Conservation (phyloP, 2,888 invertebrate species). For the Agrochola lychnidis region DNA sequence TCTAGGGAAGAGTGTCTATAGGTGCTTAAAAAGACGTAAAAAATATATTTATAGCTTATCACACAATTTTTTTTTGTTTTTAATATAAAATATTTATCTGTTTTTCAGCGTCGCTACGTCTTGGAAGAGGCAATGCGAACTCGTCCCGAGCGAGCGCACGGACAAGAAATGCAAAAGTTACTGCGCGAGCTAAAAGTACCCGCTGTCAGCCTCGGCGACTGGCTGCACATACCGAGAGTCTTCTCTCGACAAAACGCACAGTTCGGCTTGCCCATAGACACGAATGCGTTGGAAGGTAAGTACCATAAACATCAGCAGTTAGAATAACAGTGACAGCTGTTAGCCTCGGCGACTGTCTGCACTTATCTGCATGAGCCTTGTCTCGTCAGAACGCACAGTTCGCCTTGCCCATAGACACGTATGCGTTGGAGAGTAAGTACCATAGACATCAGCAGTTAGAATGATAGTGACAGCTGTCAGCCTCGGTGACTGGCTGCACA, state of each 20-base stretch:
- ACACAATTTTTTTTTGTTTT: too few relatives aligned
- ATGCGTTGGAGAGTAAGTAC: conserved; percentile 73
- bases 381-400: conserved; percentile 94
- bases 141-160: conserved; percentile 82
- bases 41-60: too few relatives aligned
- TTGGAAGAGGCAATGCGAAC: conserved; percentile 93
- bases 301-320: background rate
- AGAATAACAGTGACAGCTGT: conserved; percentile 79
- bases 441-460: background rate
- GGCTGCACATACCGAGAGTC: conserved; percentile 93
- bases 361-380: conserved; percentile 93
- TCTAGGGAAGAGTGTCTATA: background rate
- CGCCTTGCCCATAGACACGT: conserved; percentile 93
- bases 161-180: conserved; percentile 88
- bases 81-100: too few relatives aligned
- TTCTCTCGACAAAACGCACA: conserved; percentile 94
- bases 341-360: conserved; percentile 91
- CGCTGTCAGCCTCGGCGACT: conserved; percentile 89
- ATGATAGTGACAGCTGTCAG: background rate
- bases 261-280: conserved; percentile 94
- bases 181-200: conserved; percentile 88
- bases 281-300: conserved; percentile 77
- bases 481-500: conserved; percentile 90
- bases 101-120: conserved; percentile 91
- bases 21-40: too few relatives aligned